Evolutionary conservation across 1,140 invertebrate genomes (phyloP).

Genomic region (Ptiloglossa arizonensis): DNA sequence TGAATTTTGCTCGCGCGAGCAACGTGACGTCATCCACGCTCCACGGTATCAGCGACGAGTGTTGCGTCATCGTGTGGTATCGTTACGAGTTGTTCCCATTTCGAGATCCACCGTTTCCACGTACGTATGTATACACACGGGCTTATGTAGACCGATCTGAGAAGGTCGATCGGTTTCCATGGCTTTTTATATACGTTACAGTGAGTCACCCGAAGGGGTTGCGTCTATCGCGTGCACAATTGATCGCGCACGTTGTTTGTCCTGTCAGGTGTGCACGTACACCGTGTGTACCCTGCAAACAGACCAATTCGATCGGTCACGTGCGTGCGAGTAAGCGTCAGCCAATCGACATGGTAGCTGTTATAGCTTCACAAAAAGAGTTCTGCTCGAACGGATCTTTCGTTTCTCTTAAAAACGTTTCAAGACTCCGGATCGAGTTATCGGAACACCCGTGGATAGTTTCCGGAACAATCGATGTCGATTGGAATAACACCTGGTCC

Average conservation of each 20-base stretch:
- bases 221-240: slow-evolving; percentile 18
- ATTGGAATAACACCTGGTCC: too few relatives aligned
- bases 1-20: background rate
- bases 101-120: slow-evolving; percentile 13
- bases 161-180: background rate
- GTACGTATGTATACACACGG: background rate
- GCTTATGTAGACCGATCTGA: background rate
- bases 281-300: slow-evolving; percentile 16
- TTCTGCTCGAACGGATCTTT: background rate
- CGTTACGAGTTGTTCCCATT: background rate
- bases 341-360: background rate
- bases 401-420: too few relatives aligned
- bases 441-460: too few relatives aligned
- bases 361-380: background rate
- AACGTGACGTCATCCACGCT: background rate
- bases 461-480: too few relatives aligned
- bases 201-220: slow-evolving; percentile 17
- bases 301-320: slow-evolving; percentile 18
- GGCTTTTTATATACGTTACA: slow-evolving; percentile 3
- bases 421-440: too few relatives aligned
- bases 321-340: background rate
- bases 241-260: slow-evolving; percentile 28
- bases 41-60: background rate
- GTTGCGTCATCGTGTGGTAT: too few relatives aligned
- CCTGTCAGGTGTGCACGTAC: slow-evolving; percentile 35